These are phyloP conservation scores for Miniopterus natalensis DNA, from an alignment of 2,113 vertebrate species.

Conservation along the genomic window DNA sequence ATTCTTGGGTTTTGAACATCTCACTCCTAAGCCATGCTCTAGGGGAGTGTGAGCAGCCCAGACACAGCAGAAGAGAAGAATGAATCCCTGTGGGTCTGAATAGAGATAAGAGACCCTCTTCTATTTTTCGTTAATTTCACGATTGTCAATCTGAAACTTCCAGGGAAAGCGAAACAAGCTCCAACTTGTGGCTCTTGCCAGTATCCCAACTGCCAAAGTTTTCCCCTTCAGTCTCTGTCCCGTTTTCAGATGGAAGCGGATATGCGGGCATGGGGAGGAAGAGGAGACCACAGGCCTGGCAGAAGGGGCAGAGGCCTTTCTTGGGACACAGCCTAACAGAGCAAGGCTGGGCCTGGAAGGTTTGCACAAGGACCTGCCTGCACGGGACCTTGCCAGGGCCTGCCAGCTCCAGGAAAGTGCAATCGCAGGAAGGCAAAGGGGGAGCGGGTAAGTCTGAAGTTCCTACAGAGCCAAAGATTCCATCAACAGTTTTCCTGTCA, in stretches of 20 bases:
- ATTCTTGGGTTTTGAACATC: not conserved
- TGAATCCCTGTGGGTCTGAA: not conserved
- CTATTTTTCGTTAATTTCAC: constrained; percentile 35
- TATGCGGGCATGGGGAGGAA: not conserved
- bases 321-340: not conserved
- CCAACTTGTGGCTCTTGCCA: not conserved
- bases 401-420: not conserved
- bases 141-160: not conserved
- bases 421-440: constrained; percentile 49
- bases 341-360: not conserved
- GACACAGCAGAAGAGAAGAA: not conserved
- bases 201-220: not conserved
- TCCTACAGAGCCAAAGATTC: constrained; percentile 58
- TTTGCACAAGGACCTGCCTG: too few relatives aligned
- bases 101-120: not conserved
- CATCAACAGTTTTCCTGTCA: constrained; percentile 70
- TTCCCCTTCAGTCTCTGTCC: not conserved
- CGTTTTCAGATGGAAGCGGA: not conserved
- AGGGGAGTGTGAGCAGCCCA: not conserved
- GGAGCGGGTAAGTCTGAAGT: constrained; percentile 59
- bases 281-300: not conserved
- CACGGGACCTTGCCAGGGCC: not conserved
- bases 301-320: not conserved
- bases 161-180: not conserved
- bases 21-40: not conserved